A percentile compares a stretch with the other conserved stretches of the same genome.
phyloP scores from a whole-genome alignment of 1,140 invertebrate genomes.

The Drosophila ficusphila region DNA sequence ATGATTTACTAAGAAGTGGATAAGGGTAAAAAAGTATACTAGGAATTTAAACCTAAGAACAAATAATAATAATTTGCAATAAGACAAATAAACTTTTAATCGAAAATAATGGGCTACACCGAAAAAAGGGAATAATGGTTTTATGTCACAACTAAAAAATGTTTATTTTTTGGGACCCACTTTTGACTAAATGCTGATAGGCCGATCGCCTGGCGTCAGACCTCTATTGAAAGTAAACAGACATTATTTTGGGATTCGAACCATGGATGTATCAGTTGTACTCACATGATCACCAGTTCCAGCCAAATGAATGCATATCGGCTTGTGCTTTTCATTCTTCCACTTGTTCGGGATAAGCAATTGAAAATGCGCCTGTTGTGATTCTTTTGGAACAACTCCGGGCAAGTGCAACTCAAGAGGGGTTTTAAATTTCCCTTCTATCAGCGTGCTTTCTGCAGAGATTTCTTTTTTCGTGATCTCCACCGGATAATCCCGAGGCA shows the following conservation, averaged over 20 bases:
- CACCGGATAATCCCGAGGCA: constrained; percentile 93
- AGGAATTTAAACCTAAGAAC: background rate
- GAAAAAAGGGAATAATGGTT: no score
- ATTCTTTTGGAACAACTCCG: constrained; percentile 93
- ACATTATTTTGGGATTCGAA: constrained; percentile 8
- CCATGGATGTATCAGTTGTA: constrained; percentile 19
- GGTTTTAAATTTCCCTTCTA: constrained; percentile 95
- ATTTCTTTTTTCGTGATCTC: constrained; percentile 94
- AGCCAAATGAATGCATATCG: constrained; percentile 96
- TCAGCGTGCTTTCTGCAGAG: constrained; percentile 89
- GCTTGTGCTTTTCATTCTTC: constrained; percentile 89
- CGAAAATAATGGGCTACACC: no score
- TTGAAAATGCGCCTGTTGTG: constrained; percentile 93
- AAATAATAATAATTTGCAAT: no score
- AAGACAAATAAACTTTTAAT: no score
- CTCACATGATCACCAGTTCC: constrained; percentile 99
- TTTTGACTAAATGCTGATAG: constrained; percentile 17
- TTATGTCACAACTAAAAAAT: background rate
- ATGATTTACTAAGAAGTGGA: background rate
- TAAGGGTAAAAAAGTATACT: no score
- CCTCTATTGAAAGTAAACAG: constrained; percentile 40
- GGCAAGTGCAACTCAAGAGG: constrained; percentile 93
- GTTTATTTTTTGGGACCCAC: constrained; percentile 20
- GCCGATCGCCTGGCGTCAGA: constrained; percentile 26
- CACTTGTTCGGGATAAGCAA: constrained; percentile 93